A percentile compares a stretch with the other conserved stretches of the same genome.
These are phyloP conservation scores for Sphaeridia pumilis DNA, from an alignment of 2,888 invertebrate species.

Conservation along the genomic window DNA sequence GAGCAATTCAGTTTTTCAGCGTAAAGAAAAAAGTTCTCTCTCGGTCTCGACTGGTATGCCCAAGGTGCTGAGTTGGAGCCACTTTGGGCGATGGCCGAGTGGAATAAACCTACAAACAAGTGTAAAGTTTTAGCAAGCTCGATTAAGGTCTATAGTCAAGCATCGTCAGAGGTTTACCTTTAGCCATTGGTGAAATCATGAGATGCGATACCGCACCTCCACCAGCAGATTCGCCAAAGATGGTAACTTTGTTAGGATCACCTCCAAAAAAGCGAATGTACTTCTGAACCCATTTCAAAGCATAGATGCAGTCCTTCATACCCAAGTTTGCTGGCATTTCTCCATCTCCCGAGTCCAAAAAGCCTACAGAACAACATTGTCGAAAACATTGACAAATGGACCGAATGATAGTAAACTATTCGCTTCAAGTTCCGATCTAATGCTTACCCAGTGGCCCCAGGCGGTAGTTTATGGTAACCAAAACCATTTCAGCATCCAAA, in stretches of 20 bases:
- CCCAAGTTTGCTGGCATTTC: constrained; percentile 2
- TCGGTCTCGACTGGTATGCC: constrained; percentile 1
- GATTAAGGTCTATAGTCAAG: no score
- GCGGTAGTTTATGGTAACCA: constrained; percentile 7
- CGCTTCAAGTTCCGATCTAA: no score
- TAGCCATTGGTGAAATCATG: constrained; percentile 11
- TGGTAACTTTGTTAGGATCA: constrained; percentile 9
- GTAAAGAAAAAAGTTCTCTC: neutral
- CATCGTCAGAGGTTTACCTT: no score
- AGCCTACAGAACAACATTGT: no score
- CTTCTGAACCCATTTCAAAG: constrained; percentile 11
- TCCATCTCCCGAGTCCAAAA: constrained; percentile 7
- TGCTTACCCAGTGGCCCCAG: constrained; percentile 1
- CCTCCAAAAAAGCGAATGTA: constrained; percentile 10
- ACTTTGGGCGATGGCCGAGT: constrained; percentile 3
- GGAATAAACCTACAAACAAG: constrained; percentile 10
- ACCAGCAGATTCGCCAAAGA: constrained; percentile 14
- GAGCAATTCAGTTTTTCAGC: neutral
- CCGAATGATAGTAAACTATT: no score
- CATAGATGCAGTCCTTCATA: constrained; percentile 8
- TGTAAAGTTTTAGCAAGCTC: no score
- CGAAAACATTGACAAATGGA: no score
- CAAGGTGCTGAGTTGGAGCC: neutral
- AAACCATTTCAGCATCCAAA: constrained; percentile 2
- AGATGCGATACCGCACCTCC: constrained; percentile 1